phyloP scores from a whole-genome alignment of 2,797 vertebrate species.

The Chaenodraco wilsoni region DNA sequence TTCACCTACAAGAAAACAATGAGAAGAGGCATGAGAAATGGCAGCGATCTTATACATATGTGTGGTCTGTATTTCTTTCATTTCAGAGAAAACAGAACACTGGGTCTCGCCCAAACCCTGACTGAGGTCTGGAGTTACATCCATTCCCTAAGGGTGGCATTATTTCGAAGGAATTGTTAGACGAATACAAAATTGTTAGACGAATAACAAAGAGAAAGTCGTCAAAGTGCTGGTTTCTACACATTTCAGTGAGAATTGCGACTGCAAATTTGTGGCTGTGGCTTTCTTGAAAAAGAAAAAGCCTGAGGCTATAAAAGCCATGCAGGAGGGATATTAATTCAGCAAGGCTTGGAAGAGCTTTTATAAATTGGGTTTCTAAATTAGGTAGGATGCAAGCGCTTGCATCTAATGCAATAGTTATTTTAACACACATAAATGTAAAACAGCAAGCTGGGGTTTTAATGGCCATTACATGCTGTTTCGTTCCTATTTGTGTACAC shows the following conservation, averaged over 20 bases:
- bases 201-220: background rate
- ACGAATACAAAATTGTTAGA: background rate
- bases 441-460: background rate
- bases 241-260: background rate
- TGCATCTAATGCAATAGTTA: background rate
- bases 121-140: conserved; percentile 3
- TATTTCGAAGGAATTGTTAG: background rate
- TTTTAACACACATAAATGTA: background rate
- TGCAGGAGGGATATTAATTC: background rate
- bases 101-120: background rate
- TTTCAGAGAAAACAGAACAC: conserved; percentile 14
- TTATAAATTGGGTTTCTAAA: background rate
- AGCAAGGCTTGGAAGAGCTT: background rate
- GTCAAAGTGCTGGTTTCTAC: background rate
- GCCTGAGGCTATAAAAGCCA: background rate
- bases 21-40: conserved; percentile 43
- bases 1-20: conserved; percentile 73
- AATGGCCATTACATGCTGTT: background rate
- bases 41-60: conserved; percentile 5
- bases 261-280: background rate
- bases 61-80: conserved; percentile 18
- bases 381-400: background rate
- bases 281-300: background rate
- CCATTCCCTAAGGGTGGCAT: background rate
- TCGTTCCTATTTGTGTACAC: background rate